Evolutionary conservation across 2,888 invertebrate species (phyloP), one percentile per base, ranked within the genome.

Genomic region (Acronicta alni): DNA sequence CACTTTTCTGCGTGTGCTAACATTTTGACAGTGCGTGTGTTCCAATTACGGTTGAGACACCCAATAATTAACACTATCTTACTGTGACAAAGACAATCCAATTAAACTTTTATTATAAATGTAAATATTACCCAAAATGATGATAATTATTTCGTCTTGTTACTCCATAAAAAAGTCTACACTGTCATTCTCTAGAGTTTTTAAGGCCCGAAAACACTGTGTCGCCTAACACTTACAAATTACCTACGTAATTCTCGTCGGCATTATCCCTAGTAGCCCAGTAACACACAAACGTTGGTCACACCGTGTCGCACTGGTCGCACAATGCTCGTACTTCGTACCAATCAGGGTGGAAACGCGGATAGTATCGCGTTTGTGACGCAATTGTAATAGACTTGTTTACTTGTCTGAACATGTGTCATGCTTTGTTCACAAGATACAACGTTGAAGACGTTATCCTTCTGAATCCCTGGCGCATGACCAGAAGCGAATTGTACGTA

Each of bases 281-380:
- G 38, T 72, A 51, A 68, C 73, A 67, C 38, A 73, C 41, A 73
- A 16, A 12, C 12, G n/a, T 8, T 15, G 39, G 53, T 46, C 53
- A 57, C 60, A 65, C 59, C 52, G 70, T 68, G 60, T 60, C 60
- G 54, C 60, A 14, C 47, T 7, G 67, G 67, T 53, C 12, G n/a
- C 35, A n/a, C 35, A n/a, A 5, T n/a, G 35, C 35, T 35, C 35
- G 35, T 4, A n/a, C 35, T 14, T 10, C 51, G 41, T 23, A 46
- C 56, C 44, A 77, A 75, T 62, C 72, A 77, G 75, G 72, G 47
- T 77, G 72, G 78, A 75, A 74, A 77, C 58, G 26, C 43, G 44
- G 51, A 51, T 73, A 47, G 65, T 48, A 53, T 35, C 43, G 32
- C 6, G 52, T 67, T 43, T 38, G 47, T 67, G 72, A 39, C 68